Evolutionary conservation across 2,113 vertebrate genomes (phyloP).

Genomic region (Brachyistius frenatus): DNA sequence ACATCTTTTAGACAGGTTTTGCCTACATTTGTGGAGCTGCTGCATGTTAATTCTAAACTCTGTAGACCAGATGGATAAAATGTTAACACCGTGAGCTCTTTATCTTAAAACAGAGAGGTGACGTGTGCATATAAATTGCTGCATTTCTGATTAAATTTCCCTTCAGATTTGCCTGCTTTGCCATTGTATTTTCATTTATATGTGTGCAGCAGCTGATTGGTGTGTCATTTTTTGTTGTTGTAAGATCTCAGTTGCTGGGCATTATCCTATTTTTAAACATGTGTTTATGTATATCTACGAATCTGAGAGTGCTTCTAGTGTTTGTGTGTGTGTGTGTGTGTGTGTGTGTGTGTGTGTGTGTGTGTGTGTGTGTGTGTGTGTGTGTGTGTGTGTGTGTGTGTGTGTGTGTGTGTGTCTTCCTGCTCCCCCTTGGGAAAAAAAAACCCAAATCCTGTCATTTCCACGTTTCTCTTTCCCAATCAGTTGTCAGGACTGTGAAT

Average conservation of each 20-base stretch:
- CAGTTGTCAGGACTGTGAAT: slow-evolving; percentile 74
- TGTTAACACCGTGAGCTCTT: slow-evolving; percentile 24
- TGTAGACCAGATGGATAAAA: slow-evolving; percentile 27
- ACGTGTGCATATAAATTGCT: slow-evolving; percentile 27
- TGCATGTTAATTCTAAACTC: slow-evolving; percentile 28
- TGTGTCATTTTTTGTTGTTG: neutral
- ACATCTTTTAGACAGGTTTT: slow-evolving; percentile 13
- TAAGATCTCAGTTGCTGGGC: neutral
- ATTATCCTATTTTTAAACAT: slow-evolving; percentile 1
- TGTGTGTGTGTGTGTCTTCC: neutral
- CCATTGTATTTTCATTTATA: neutral
- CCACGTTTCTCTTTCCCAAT: slow-evolving; percentile 55
- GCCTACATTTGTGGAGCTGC: slow-evolving; percentile 1
- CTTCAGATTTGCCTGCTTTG: slow-evolving; percentile 19
- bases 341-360: neutral
- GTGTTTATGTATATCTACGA: slow-evolving; percentile 4
- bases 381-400: slow-evolving; percentile 1
- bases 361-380: neutral
- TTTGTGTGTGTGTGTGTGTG: neutral
- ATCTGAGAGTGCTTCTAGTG: slow-evolving; percentile 9
- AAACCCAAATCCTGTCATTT: slow-evolving; percentile 56
- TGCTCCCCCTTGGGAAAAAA: slow-evolving; percentile 17
- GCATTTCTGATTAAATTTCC: slow-evolving; percentile 17
- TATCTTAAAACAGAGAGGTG: slow-evolving; percentile 44
- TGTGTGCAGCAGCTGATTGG: slow-evolving; percentile 14